These are phyloP conservation scores for Ficedula albicollis DNA, from an alignment of 2,797 vertebrate genomes.

Conservation along the genomic window DNA sequence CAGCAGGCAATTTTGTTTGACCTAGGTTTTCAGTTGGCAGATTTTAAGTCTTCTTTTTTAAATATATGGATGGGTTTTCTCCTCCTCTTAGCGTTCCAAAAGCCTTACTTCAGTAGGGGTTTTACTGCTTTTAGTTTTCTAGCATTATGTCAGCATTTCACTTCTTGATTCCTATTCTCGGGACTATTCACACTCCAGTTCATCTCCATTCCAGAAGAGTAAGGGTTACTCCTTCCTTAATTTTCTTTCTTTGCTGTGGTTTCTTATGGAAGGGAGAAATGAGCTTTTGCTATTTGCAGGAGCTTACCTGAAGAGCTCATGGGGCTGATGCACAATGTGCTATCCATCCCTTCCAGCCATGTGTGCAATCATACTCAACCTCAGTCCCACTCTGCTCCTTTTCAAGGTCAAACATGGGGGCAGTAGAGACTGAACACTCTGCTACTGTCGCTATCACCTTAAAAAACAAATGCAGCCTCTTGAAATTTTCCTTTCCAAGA, in stretches of 20 bases:
- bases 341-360: accelerated
- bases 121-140: background rate
- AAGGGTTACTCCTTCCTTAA: background rate
- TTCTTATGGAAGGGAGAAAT: background rate
- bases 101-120: background rate
- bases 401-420: background rate
- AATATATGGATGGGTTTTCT: background rate
- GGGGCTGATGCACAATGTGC: background rate
- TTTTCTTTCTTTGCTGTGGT: background rate
- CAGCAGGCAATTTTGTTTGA: background rate
- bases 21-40: background rate
- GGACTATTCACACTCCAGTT: background rate
- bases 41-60: background rate
- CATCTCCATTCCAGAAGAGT: background rate
- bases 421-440: background rate
- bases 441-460: background rate
- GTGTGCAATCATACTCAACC: background rate
- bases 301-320: background rate
- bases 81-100: background rate
- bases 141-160: background rate
- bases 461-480: background rate
- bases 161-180: background rate
- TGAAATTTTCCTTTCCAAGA: background rate
- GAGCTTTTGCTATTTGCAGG: background rate
- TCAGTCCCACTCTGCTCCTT: background rate